Conservation (phyloP, 2,113 vertebrate species). For the Danionella cerebrum region DNA sequence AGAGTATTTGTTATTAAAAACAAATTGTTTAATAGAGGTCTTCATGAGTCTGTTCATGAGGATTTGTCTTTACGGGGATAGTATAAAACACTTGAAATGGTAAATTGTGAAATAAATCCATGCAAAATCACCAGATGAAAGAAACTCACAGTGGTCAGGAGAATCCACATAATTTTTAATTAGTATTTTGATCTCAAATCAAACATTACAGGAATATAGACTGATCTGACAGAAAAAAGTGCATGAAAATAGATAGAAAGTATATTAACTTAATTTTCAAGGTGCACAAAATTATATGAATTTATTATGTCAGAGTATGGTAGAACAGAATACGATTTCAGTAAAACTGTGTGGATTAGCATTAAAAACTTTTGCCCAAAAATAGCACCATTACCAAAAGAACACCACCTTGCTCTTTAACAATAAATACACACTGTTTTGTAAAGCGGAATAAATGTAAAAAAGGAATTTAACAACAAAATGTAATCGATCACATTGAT, state of each 20-base stretch:
- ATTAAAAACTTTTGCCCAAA: slow-evolving; percentile 13
- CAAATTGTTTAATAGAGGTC: no score
- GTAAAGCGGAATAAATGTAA: background rate
- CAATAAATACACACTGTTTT: slow-evolving; percentile 29
- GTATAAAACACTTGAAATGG: no score
- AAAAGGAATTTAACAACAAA: background rate
- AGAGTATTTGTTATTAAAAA: no score
- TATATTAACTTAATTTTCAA: background rate
- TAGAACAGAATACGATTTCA: background rate
- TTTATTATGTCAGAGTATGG: background rate
- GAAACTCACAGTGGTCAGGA: background rate
- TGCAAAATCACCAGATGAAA: no score
- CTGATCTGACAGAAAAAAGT: background rate
- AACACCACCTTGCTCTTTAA: slow-evolving; percentile 12
- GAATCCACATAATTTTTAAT: background rate
- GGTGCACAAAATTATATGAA: background rate
- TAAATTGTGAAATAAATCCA: no score
- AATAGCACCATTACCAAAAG: background rate
- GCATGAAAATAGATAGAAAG: background rate
- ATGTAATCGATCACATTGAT: background rate
- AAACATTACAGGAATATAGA: slow-evolving; percentile 2
- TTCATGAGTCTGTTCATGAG: no score
- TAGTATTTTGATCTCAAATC: slow-evolving; percentile 2
- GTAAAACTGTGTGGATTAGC: background rate
- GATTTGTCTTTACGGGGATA: no score